Conservation (phyloP, 2,888 invertebrate genomes). For the Apomyelois bistriatella region DNA sequence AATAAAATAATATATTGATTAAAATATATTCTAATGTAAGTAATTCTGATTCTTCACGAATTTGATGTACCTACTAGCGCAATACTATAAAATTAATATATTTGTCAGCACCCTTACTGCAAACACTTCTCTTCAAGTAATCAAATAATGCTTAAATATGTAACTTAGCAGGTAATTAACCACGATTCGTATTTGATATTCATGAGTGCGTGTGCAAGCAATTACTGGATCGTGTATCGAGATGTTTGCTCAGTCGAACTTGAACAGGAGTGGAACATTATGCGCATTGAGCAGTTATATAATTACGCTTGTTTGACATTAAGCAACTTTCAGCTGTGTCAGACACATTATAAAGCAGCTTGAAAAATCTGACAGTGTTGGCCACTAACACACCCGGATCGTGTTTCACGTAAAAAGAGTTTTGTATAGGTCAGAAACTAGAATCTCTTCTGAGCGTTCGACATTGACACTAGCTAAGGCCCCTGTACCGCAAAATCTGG, state of each 20-base stretch:
- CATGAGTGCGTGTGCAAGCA: constrained; percentile 40
- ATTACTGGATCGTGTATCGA: constrained; percentile 38
- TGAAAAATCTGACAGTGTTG: too few species aligned
- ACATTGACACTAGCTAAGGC: too few species aligned
- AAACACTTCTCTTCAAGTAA: constrained; percentile 7
- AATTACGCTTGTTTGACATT: background rate
- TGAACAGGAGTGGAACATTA: constrained; percentile 16
- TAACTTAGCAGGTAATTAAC: constrained; percentile 13
- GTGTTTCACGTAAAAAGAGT: too few species aligned
- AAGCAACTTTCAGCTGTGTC: background rate
- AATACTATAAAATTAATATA: background rate
- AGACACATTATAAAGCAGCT: too few species aligned
- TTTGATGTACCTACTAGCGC: too few species aligned
- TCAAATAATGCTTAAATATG: constrained; percentile 8
- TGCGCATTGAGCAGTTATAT: constrained; percentile 10
- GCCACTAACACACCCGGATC: too few species aligned
- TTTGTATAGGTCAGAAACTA: too few species aligned
- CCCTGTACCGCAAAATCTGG: too few species aligned
- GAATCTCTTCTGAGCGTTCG: too few species aligned
- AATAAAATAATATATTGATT: too few species aligned
- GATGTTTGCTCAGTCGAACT: constrained; percentile 28
- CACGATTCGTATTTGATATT: constrained; percentile 30
- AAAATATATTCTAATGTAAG: too few species aligned
- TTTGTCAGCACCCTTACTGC: background rate
- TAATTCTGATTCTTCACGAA: background rate